Percentiles rank a stretch among this genome's conserved stretches.
These are phyloP conservation scores for Dorcus hopei DNA, from an alignment of 2,888 invertebrate genomes.

Conservation along the genomic window DNA sequence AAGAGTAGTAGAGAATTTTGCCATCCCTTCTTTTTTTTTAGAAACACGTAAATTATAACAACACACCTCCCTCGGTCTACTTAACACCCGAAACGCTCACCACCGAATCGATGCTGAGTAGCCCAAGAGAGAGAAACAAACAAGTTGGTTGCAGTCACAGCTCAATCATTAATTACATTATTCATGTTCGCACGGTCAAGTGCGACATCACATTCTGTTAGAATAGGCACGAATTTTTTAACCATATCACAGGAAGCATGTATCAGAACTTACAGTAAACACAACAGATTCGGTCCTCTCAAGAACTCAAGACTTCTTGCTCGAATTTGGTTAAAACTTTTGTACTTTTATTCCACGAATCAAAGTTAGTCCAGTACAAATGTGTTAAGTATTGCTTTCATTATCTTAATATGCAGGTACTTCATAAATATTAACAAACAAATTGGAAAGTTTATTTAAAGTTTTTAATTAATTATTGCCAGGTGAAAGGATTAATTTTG, in stretches of 20 bases:
- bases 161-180: slow-evolving; percentile 34
- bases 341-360: no score
- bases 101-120: slow-evolving; percentile 8
- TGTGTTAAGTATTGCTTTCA: no score
- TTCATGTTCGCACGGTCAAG: slow-evolving; percentile 24
- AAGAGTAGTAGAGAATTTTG: slow-evolving; percentile 43
- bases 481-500: no score
- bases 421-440: no score
- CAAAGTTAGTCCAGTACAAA: no score
- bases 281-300: neutral
- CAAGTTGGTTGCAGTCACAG: slow-evolving; percentile 48
- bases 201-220: slow-evolving; percentile 40
- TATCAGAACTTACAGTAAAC: neutral
- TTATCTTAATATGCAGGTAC: no score
- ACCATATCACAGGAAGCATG: slow-evolving; percentile 39
- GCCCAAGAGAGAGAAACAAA: slow-evolving; percentile 15
- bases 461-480: no score
- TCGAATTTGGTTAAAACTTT: no score
- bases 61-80: slow-evolving; percentile 13
- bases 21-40: slow-evolving; percentile 39
- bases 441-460: no score
- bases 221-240: slow-evolving; percentile 45
- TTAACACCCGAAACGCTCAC: slow-evolving; percentile 3
- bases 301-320: neutral
- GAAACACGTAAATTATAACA: slow-evolving; percentile 22